phyloP scores from a whole-genome alignment of 1,140 invertebrate species.

The Eulimnadia texana region DNA sequence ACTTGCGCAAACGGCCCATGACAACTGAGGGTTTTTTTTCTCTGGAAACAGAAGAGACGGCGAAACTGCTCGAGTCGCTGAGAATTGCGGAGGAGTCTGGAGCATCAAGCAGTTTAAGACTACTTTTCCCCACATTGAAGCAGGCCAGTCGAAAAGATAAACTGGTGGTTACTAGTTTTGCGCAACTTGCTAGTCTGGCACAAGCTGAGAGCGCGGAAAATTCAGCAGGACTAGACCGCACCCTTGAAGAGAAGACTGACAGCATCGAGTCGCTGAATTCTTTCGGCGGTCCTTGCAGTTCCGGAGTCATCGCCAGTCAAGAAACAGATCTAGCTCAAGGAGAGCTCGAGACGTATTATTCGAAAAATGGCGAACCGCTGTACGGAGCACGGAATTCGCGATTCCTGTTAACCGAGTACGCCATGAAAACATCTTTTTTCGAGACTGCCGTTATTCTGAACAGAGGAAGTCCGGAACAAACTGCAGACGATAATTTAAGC shows the following conservation, averaged over 20 bases:
- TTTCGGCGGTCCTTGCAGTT: background rate
- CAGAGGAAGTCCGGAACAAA: background rate
- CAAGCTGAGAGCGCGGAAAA: background rate
- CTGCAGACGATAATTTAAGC: background rate
- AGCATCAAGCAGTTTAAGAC: slow-evolving; percentile 1
- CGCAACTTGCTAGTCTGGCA: background rate
- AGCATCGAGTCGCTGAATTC: background rate
- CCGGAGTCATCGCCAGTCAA: background rate
- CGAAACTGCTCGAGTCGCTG: slow-evolving; percentile 5
- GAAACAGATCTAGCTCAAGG: background rate
- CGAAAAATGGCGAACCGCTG: slow-evolving; percentile 21
- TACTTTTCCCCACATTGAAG: background rate
- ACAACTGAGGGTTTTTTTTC: background rate
- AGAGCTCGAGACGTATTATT: slow-evolving; percentile 21
- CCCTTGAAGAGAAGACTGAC: background rate
- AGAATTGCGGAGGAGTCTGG: slow-evolving; percentile 9
- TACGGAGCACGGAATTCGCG: slow-evolving; percentile 20
- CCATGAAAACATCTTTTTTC: background rate
- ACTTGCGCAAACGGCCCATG: slow-evolving; percentile 12
- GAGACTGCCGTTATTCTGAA: background rate
- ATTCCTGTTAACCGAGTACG: slow-evolving; percentile 17
- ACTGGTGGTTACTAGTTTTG: background rate
- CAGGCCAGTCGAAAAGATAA: background rate
- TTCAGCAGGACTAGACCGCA: background rate
- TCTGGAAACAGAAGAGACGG: slow-evolving; percentile 8